Base-by-base conservation (phyloP, 37 sponge, comb jelly and placozoan genomes). In the Crambe crambe region DNA sequence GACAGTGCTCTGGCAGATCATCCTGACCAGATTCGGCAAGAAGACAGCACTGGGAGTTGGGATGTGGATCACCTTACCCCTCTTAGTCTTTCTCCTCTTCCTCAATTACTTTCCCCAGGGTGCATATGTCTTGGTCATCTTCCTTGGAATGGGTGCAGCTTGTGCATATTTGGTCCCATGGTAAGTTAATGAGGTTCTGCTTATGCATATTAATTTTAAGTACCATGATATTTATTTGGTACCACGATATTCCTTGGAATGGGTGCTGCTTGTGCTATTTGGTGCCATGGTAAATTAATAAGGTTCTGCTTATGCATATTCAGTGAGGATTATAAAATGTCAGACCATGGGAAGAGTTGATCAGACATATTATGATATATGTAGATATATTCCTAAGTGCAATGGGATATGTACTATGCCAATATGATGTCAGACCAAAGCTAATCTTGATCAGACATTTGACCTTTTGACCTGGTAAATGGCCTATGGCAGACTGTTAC, bases 1-100 rank as follows among this genome's bases (percentile, higher is more conserved):
- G 58, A 89, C 89, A 83, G 81, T 82, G 6, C 36, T 86, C n/a
- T 95, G 96, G 96, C 96, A 95, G 70, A 18, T 80, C 4, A 62
- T 89, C 32, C 73, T 92, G 17, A 15, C 71, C 0, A 82, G 72
- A 51, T 74, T 83, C 83, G 93, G 93, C 32, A 95, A 95, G 71
- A 95, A 86, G 56, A 81, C 88, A 10, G 71, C 88, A 15, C 83
- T 84, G 43, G 60, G 21, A 4, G 21, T 74, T 17, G 93, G 93
- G 2, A 74, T 83, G 68, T 86, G 83, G 88, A 72, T 87, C 3
- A 38, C 83, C 64, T 65, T 89, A 56, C 60, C 75, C 47, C 31
- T 69, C 2, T 44, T 75, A n/a, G 30, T 82, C 18, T 6, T 35
- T 0, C 34, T 74, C 29, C 70, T 93, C 40, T 89, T 76, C 58